phyloP scores from a whole-genome alignment of 2,888 invertebrate genomes.

The Salticus scenicus region DNA sequence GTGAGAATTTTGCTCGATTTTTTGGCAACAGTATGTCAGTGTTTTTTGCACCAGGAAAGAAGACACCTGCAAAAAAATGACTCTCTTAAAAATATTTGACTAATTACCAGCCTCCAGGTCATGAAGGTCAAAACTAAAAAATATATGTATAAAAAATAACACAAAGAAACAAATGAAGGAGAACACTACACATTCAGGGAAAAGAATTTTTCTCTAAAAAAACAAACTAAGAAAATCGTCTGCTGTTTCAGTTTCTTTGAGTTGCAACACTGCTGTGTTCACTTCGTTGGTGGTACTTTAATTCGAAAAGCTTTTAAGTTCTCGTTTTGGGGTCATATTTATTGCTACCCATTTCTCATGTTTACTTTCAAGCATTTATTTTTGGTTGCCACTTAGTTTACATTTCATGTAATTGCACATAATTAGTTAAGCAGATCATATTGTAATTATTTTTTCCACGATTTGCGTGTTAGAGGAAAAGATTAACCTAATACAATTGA shows the following conservation, averaged over 20 bases:
- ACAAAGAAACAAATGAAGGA: slow-evolving; percentile 46
- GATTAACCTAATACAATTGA: too few relatives aligned
- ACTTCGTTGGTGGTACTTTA: slow-evolving; percentile 66
- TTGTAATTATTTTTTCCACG: neutral
- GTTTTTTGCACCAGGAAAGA: neutral
- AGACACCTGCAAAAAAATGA: slow-evolving; percentile 14
- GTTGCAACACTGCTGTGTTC: slow-evolving; percentile 38
- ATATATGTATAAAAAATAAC: neutral
- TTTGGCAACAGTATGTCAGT: neutral
- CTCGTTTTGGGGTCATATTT: slow-evolving; percentile 41
- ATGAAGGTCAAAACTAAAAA: slow-evolving; percentile 21
- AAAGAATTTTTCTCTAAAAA: slow-evolving; percentile 24
- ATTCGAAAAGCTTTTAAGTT: slow-evolving; percentile 44
- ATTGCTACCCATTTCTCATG: neutral
- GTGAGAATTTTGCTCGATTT: neutral
- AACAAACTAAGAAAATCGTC: slow-evolving; percentile 38
- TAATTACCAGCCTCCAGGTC: slow-evolving; percentile 57
- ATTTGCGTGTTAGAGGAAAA: neutral
- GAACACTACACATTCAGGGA: slow-evolving; percentile 10
- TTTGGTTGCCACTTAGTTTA: neutral
- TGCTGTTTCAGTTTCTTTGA: slow-evolving; percentile 45
- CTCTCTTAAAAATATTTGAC: slow-evolving; percentile 42
- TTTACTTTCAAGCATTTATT: neutral
- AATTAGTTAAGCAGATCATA: neutral
- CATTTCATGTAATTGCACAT: neutral